phyloP scores from a whole-genome alignment of 2,888 invertebrate genomes.

The Ditylenchus weischeri region DNA sequence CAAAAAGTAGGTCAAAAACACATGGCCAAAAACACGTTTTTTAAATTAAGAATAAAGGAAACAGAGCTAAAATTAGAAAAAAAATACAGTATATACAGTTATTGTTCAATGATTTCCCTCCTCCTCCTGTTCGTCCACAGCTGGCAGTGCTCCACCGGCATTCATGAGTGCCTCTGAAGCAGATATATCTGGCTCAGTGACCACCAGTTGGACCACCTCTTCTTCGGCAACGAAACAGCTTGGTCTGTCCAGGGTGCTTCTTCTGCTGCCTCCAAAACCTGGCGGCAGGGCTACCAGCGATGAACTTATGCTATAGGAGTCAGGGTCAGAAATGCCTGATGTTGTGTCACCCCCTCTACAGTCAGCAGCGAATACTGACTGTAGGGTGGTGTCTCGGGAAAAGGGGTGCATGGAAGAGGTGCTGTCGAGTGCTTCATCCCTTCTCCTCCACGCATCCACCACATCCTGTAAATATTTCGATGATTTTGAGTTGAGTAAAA shows the following conservation, averaged over 20 bases:
- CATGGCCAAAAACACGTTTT: no score
- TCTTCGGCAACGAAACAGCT: not conserved
- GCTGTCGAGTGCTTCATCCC: no score
- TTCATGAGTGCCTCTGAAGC: constrained; percentile 1
- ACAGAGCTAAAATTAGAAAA: no score
- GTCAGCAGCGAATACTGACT: no score
- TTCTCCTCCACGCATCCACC: no score
- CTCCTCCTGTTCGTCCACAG: constrained; percentile 1
- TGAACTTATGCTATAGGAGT: constrained; percentile 1
- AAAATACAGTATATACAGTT: no score
- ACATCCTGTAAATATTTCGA: no score
- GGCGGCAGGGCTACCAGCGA: not conserved
- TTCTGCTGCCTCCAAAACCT: not conserved
- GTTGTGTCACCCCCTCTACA: constrained; percentile 5
- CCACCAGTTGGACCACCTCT: constrained; percentile 3
- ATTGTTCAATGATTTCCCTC: no score
- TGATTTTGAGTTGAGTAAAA: no score
- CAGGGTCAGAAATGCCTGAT: constrained; percentile 7
- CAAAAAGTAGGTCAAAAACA: no score
- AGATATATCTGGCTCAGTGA: not conserved
- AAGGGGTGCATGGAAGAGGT: constrained; percentile 19
- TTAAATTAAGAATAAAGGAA: no score
- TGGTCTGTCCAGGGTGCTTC: not conserved
- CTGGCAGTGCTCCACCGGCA: not conserved
- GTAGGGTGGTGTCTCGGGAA: constrained; percentile 13